A percentile compares a stretch with the other conserved stretches of the same genome.
These are phyloP conservation scores for Lacerta viridis DNA, from an alignment of 2,797 vertebrate genomes.

Conservation along the genomic window DNA sequence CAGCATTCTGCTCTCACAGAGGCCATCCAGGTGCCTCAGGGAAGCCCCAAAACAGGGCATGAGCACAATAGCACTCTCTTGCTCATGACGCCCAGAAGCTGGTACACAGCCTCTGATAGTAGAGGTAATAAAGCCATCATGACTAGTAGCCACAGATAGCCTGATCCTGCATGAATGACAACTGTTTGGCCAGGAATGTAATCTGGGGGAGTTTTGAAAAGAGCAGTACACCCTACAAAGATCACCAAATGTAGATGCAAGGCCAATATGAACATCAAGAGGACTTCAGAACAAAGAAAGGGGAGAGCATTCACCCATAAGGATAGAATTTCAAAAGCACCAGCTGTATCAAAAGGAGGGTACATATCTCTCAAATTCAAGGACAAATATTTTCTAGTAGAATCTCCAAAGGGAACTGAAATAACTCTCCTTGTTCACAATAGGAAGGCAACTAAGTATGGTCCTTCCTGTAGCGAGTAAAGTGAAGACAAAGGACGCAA, in stretches of 20 bases:
- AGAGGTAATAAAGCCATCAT: too few species aligned
- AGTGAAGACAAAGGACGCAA: neutral
- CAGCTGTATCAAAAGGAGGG: neutral
- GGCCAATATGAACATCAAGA: neutral
- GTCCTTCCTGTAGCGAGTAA: neutral
- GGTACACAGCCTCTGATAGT: too few species aligned
- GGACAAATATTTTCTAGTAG: neutral
- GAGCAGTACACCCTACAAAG: neutral
- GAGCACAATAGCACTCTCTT: too few species aligned
- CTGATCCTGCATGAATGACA: neutral
- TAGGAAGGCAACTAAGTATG: neutral
- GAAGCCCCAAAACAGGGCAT: too few species aligned
- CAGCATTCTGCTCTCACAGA: too few species aligned
- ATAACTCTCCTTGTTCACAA: neutral
- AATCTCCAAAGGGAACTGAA: neutral
- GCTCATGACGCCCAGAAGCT: too few species aligned
- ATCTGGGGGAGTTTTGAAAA: neutral
- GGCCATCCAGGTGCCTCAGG: too few species aligned
- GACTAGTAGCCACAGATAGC: too few species aligned
- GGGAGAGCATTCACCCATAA: neutral
- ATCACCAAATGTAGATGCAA: neutral
- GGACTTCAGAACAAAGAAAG: neutral
- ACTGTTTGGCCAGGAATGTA: neutral
- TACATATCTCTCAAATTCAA: neutral
- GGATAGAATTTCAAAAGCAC: neutral